Percentiles rank a stretch among this genome's conserved stretches.
Evolutionary conservation across 2,113 vertebrate genomes (phyloP).

Genomic region (Tragelaphus scriptus): DNA sequence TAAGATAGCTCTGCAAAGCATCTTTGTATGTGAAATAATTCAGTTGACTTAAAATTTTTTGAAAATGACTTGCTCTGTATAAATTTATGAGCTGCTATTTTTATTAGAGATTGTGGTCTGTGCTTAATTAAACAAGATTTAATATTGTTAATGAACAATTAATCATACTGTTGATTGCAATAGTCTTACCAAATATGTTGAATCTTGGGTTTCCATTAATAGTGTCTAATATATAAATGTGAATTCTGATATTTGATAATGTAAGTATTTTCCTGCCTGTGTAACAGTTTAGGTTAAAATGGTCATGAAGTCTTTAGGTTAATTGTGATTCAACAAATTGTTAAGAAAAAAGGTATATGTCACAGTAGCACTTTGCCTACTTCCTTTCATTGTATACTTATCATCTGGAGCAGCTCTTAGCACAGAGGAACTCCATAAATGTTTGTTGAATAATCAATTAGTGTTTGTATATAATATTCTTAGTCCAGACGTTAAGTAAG

Average conservation of each 20-base stretch:
- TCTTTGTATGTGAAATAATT: background rate
- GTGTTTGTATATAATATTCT: background rate
- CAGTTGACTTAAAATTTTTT: background rate
- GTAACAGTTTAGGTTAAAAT: background rate
- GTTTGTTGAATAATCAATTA: background rate
- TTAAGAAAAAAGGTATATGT: background rate
- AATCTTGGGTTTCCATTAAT: background rate
- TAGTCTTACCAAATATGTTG: background rate
- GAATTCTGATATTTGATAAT: background rate
- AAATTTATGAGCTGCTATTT: background rate
- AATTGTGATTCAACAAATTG: background rate
- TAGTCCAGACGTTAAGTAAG: background rate
- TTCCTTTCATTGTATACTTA: background rate
- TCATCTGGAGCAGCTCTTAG: background rate
- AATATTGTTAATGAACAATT: background rate
- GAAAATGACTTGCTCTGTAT: background rate
- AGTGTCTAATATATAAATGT: background rate
- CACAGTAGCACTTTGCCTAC: background rate
- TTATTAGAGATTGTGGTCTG: background rate
- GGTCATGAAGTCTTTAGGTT: background rate
- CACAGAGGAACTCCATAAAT: background rate
- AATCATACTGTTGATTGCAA: background rate
- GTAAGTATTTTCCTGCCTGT: background rate
- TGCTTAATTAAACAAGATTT: background rate
- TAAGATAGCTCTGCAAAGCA: background rate